Conservation (phyloP, 1,140 invertebrate species). For the Drosophila prosaltans region DNA sequence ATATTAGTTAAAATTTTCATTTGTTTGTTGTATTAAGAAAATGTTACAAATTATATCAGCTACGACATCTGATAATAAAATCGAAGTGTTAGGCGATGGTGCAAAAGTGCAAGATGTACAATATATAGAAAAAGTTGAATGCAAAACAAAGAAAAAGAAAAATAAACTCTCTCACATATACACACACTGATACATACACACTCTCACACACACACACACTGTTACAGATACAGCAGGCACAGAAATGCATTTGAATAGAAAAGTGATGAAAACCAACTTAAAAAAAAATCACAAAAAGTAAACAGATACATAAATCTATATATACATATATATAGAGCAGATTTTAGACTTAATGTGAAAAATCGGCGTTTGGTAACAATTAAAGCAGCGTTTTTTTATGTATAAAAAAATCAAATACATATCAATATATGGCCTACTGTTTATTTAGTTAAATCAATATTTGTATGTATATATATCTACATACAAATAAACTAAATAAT, state of each 20-base stretch:
- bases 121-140: slow-evolving; percentile 65
- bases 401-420: slow-evolving; percentile 83
- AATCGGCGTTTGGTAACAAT: slow-evolving; percentile 56
- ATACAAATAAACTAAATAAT: slow-evolving; percentile 25
- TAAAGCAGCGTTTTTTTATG: slow-evolving; percentile 77
- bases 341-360: slow-evolving; percentile 27
- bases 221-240: slow-evolving; percentile 60
- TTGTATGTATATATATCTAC: slow-evolving; percentile 32
- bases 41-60: slow-evolving; percentile 81
- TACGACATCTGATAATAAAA: slow-evolving; percentile 83
- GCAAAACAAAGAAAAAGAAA: slow-evolving; percentile 30
- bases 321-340: neutral
- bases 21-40: slow-evolving; percentile 64
- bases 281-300: slow-evolving; percentile 5
- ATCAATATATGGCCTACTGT: slow-evolving; percentile 83
- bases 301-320: neutral
- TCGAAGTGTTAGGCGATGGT: slow-evolving; percentile 69
- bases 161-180: neutral
- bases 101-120: slow-evolving; percentile 70
- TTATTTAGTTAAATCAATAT: slow-evolving; percentile 78
- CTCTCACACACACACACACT: slow-evolving; percentile 16
- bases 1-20: slow-evolving; percentile 55
- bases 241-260: slow-evolving; percentile 73
- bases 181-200: slow-evolving; percentile 16
- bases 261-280: slow-evolving; percentile 33